Evolutionary conservation across 2,888 invertebrate genomes (phyloP), one percentile per base, ranked within the genome.

Genomic region (Marasmarcha lunaedactyla): DNA sequence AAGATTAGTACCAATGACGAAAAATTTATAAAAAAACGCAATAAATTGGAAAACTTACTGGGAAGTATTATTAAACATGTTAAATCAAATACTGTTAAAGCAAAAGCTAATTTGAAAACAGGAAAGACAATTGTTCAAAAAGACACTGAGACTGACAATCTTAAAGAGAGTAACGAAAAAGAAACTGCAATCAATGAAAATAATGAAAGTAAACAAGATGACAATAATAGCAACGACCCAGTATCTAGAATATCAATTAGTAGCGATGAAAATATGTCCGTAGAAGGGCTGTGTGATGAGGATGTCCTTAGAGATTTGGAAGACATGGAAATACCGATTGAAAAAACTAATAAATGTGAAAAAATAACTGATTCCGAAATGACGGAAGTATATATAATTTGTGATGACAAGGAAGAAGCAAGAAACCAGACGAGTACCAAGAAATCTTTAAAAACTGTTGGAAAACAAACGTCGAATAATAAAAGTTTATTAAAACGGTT

Each of bases 291-390:
- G 1, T 55, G 51, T 25, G 64, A 66, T 35, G 66, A 70, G 33
- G 64, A 70, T 5, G 43, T 69, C 2, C 14, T 71, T 0, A 54
- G 47, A 10, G 55, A 59, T 42, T 51, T 74, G 12, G 69, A 71
- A 47, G 67, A 57, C 43, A 65, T 71, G 37, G 53, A 61, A 1
- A 71, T 74, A 42, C 74, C 74, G 2, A 48, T 67, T 1, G 53
- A 56, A 42, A 27, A 38, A 15, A 15, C 14, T 5, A 14, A 38
- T 9, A 30, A 15, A n/a, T n/a, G n/a, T n/a, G n/a, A n/a, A n/a
- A n/a, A n/a, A n/a, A n/a, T n/a, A n/a, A n/a, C n/a, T n/a, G n/a
- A n/a, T n/a, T n/a, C n/a, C n/a, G n/a, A n/a, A n/a, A n/a, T n/a
- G n/a, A n/a, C n/a, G n/a, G n/a, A n/a, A n/a, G n/a, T n/a, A n/a